Base-by-base conservation (phyloP, 2,888 invertebrate genomes). In the Drosophila fungiperda region DNA sequence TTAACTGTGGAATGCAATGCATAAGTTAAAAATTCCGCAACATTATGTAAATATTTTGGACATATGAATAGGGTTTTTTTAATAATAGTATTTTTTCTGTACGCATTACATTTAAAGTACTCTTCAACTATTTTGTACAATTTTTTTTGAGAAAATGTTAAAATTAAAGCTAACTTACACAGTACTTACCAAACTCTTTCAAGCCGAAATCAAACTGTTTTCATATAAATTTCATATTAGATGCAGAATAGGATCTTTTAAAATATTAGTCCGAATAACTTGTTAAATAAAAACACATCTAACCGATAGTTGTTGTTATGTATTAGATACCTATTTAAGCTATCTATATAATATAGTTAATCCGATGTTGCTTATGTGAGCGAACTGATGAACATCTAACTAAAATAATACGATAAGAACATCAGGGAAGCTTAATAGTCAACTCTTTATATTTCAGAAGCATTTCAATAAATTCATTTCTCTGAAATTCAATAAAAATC, bases 401-500 rank as follows among this genome's bases (percentile, higher is more conserved):
- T 15, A 45, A 15, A 23, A 15, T 20, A n/a, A 33, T 20, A 9
- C 3, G 5, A 53, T 15, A 15, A 17, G 15, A 33, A 29, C 9
- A 33, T 20, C 5, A n/a, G 5, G 29, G 11, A n/a, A 11, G n/a
- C 29, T 32, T 8, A 42, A 11, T 33, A 7, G 1, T 35, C 1
- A 20, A 15, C 38, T 32, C 20, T 32, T 36, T 29, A 15, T 23
- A 36, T 42, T 15, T n/a, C 36, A 26, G 26, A 36, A 17, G 38
- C 20, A 53, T 67, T 67, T 53, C 23, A 42, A 33, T 35, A 38
- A 26, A 36, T 52, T 62, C 17, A 2, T 17, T 12, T 20, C 20
- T 35, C 12, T 66, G 49, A 53, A 58, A 67, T 69, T 53, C 49
- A 57, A 73, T 73, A 53, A 61, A 61, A 42, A 60, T 55, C 71